These are phyloP conservation scores for Branchinecta lindahli DNA, from an alignment of 1,140 invertebrate species.

Conservation along the genomic window DNA sequence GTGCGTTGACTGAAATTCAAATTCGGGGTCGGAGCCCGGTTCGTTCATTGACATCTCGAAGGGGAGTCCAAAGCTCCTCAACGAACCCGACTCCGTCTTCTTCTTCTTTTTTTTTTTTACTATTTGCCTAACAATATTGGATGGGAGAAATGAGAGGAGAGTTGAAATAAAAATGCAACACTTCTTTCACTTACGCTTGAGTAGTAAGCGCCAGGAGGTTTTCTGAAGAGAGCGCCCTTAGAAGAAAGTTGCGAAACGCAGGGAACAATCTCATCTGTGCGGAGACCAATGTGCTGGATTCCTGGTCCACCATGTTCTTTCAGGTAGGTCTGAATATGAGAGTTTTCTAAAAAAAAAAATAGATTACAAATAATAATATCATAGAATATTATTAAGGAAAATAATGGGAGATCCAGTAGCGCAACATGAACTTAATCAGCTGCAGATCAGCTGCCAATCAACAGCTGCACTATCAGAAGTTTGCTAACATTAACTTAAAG, in stretches of 20 bases:
- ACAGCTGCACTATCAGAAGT: neutral
- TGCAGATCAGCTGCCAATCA: too few species aligned
- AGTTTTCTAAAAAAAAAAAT: constrained; percentile 27
- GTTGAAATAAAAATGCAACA: neutral
- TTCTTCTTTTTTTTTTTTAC: too few species aligned
- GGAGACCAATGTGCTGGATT: constrained; percentile 37
- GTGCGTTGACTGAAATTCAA: too few species aligned
- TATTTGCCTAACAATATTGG: too few species aligned
- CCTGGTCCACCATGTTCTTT: constrained; percentile 35
- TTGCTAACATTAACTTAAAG: neutral
- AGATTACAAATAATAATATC: neutral
- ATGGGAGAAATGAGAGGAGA: too few species aligned
- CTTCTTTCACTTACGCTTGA: constrained; percentile 18
- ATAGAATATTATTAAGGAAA: neutral
- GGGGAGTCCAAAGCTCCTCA: too few species aligned
- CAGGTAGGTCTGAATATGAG: constrained; percentile 36
- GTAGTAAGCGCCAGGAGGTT: constrained; percentile 37
- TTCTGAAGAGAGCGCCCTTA: constrained; percentile 32
- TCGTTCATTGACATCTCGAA: too few species aligned
- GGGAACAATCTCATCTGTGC: constrained; percentile 30
- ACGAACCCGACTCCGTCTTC: too few species aligned
- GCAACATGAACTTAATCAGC: neutral
- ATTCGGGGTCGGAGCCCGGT: too few species aligned
- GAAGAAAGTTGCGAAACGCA: constrained; percentile 28
- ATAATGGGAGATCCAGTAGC: neutral